These are phyloP conservation scores for Aleiodes alternator DNA, from an alignment of 2,888 invertebrate genomes.

Conservation along the genomic window DNA sequence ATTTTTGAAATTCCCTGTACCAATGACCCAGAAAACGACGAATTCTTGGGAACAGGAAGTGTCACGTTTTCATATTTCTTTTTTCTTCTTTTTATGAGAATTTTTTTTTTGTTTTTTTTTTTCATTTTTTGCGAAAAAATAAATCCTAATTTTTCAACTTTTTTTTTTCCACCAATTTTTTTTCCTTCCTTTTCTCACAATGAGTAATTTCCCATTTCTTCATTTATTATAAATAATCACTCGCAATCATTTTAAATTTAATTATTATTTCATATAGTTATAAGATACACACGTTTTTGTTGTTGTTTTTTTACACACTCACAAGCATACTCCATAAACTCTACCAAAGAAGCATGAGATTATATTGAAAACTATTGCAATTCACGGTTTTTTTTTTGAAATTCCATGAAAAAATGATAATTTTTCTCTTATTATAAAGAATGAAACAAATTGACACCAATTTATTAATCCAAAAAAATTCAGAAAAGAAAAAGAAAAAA, in stretches of 20 bases:
- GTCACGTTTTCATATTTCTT: slow-evolving; percentile 18
- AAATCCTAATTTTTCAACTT: slow-evolving; percentile 24
- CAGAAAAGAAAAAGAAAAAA: no score
- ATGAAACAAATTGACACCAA: no score
- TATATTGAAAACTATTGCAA: slow-evolving; percentile 6
- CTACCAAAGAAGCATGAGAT: slow-evolving; percentile 26
- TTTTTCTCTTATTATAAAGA: no score
- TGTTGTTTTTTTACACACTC: slow-evolving; percentile 6
- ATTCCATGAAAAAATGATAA: no score
- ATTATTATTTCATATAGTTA: slow-evolving; percentile 23
- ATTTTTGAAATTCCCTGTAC: not conserved
- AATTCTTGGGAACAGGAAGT: slow-evolving; percentile 4
- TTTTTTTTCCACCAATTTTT: not conserved
- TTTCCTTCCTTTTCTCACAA: slow-evolving; percentile 1
- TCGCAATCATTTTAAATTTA: slow-evolving; percentile 12
- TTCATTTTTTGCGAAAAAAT: slow-evolving; percentile 8
- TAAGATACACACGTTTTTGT: slow-evolving; percentile 28
- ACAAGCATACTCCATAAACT: slow-evolving; percentile 28
- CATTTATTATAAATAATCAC: slow-evolving; percentile 2
- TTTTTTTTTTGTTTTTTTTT: slow-evolving; percentile 25
- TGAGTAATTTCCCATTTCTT: slow-evolving; percentile 1
- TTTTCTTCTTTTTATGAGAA: slow-evolving; percentile 13
- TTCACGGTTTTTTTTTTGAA: no score
- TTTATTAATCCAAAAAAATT: no score
- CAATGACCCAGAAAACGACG: slow-evolving; percentile 14